Conservation (phyloP, 1,140 invertebrate genomes). For the Mylabris phalerata region DNA sequence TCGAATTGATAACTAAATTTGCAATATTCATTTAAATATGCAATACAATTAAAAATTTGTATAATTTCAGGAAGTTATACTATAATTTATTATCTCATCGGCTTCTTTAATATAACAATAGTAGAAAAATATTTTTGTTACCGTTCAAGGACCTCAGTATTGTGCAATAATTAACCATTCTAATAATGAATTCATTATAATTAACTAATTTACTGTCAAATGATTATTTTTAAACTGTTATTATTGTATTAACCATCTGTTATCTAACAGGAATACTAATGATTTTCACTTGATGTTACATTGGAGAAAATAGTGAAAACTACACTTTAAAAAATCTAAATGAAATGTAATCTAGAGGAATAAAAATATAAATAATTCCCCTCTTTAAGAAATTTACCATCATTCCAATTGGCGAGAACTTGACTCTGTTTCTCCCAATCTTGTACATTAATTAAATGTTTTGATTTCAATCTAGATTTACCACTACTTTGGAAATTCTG, state of each 20-base stretch:
- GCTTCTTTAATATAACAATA: too few relatives aligned
- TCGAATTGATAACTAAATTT: too few relatives aligned
- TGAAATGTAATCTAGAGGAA: background rate
- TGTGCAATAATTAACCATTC: background rate
- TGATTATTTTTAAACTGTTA: too few relatives aligned
- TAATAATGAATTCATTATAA: too few relatives aligned
- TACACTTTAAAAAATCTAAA: background rate
- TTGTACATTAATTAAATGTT: constrained; percentile 29
- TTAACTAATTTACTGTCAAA: too few relatives aligned
- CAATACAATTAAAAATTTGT: background rate
- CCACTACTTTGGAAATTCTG: background rate
- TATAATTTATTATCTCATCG: too few relatives aligned
- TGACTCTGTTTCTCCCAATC: constrained; percentile 40
- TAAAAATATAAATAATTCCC: background rate
- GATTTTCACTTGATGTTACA: background rate
- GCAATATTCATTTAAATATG: too few relatives aligned
- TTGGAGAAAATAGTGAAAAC: background rate
- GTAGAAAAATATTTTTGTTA: too few relatives aligned
- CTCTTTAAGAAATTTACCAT: constrained; percentile 30
- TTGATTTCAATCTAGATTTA: background rate
- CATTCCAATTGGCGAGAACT: constrained; percentile 35
- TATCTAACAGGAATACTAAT: too few relatives aligned
- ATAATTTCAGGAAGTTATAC: background rate
- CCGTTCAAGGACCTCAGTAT: background rate
- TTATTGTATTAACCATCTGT: too few relatives aligned